A percentile compares a stretch with the other conserved stretches of the same genome.
phyloP scores from a whole-genome alignment of 2,888 invertebrate species.

The Leptogaster cylindrica region DNA sequence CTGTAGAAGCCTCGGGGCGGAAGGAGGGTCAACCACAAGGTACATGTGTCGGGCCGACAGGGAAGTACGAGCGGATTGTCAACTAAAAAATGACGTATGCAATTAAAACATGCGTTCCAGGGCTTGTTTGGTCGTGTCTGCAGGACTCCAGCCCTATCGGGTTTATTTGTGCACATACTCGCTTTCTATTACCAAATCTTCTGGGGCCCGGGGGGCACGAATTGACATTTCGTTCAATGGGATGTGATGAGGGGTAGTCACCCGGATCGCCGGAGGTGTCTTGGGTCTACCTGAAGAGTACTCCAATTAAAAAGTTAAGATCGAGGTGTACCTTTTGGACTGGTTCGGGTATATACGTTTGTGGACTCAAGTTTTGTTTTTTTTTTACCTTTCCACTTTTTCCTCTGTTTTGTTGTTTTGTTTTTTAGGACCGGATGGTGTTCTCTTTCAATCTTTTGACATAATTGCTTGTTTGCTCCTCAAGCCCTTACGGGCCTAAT shows the following conservation, averaged over 20 bases:
- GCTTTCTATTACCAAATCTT: constrained; percentile 39
- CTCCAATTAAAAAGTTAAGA: constrained; percentile 47
- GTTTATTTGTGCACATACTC: constrained; percentile 26
- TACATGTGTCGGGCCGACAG: neutral
- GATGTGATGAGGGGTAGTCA: constrained; percentile 46
- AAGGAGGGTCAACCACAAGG: neutral
- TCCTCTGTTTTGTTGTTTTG: too few species aligned
- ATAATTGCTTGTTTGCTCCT: constrained; percentile 52
- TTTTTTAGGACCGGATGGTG: constrained; percentile 45
- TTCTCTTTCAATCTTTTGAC: constrained; percentile 49
- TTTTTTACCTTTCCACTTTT: too few species aligned
- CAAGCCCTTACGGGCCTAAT: constrained; percentile 41
- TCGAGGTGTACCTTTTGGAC: constrained; percentile 43
- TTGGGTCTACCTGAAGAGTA: constrained; percentile 47
- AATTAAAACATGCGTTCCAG: constrained; percentile 17
- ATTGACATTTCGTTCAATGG: constrained; percentile 52
- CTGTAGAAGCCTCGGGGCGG: too few species aligned
- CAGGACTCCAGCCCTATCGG: neutral
- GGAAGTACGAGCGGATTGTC: neutral
- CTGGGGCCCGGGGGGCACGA: constrained; percentile 45
- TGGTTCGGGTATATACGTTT: constrained; percentile 32
- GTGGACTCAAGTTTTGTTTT: constrained; percentile 44
- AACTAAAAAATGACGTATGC: constrained; percentile 22
- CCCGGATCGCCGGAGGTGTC: constrained; percentile 37
- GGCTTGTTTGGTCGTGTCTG: neutral